phyloP scores from a whole-genome alignment of 1,140 invertebrate genomes.

The Drosophila sturtevanti region DNA sequence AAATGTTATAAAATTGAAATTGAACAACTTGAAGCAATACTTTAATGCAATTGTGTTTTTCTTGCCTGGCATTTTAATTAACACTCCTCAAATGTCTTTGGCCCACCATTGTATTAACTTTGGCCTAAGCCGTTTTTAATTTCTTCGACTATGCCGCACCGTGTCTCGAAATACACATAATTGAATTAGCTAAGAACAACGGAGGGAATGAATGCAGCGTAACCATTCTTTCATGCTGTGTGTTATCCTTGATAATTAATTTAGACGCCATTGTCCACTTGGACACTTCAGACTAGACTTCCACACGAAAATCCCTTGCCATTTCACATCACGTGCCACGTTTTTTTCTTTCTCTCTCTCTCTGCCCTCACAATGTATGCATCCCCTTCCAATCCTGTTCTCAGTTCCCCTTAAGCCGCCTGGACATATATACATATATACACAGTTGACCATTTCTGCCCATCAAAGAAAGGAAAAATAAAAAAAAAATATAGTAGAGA shows the following conservation, averaged over 20 bases:
- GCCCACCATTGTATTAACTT: slow-evolving; percentile 68
- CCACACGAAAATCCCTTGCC: slow-evolving; percentile 57
- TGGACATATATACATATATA: slow-evolving; percentile 32
- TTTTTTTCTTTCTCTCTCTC: no score
- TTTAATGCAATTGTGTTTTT: slow-evolving; percentile 59
- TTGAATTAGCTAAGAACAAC: slow-evolving; percentile 65
- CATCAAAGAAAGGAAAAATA: slow-evolving; percentile 13
- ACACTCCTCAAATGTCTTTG: slow-evolving; percentile 60
- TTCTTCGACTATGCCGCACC: slow-evolving; percentile 41
- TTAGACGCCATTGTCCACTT: slow-evolving; percentile 72
- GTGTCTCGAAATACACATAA: slow-evolving; percentile 66
- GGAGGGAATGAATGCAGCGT: slow-evolving; percentile 40
- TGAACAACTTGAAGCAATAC: slow-evolving; percentile 32
- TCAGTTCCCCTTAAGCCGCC: slow-evolving; percentile 55
- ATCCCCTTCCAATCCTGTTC: slow-evolving; percentile 4
- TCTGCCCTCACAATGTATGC: no score
- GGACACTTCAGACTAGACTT: slow-evolving; percentile 20
- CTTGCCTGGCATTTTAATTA: slow-evolving; percentile 72
- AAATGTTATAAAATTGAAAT: not conserved
- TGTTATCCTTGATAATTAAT: slow-evolving; percentile 78
- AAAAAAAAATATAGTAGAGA: slow-evolving; percentile 4
- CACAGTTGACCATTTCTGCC: slow-evolving; percentile 59
- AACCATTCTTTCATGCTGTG: slow-evolving; percentile 50
- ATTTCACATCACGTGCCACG: slow-evolving; percentile 65
- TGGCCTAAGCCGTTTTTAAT: slow-evolving; percentile 76